Percentiles rank a stretch among this genome's conserved stretches.
phyloP scores from a whole-genome alignment of 2,888 invertebrate species.

The Chloroclystis v-ata region DNA sequence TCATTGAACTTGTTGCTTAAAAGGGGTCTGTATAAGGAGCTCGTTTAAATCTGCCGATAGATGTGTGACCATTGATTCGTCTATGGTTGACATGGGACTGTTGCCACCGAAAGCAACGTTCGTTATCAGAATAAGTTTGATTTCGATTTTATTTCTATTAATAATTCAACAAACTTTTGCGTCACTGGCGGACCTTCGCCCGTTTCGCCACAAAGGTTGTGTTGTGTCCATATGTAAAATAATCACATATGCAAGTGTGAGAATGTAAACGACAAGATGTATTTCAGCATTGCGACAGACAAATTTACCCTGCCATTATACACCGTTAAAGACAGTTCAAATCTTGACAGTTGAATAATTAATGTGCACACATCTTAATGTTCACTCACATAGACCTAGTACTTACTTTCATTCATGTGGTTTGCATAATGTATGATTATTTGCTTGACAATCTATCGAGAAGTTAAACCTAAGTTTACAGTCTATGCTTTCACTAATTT shows the following conservation, averaged over 20 bases:
- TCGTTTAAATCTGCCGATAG: conserved; percentile 50
- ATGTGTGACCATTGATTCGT: conserved; percentile 35
- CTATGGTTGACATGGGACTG: no score
- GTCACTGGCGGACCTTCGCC: no score
- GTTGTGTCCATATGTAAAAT: no score
- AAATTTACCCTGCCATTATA: conserved; percentile 36
- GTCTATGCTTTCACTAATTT: no score
- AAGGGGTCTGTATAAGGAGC: conserved; percentile 42
- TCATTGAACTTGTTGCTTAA: conserved; percentile 50
- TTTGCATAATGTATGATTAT: conserved; percentile 24
- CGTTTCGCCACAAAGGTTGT: no score
- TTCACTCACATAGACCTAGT: conserved; percentile 21
- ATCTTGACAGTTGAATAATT: conserved; percentile 46
- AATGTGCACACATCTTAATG: conserved; percentile 36
- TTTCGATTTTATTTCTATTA: no score
- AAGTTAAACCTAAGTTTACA: no score
- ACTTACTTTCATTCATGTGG: conserved; percentile 30
- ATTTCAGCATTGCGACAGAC: conserved; percentile 25
- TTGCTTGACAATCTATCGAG: neutral
- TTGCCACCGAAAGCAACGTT: no score
- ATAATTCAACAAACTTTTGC: no score
- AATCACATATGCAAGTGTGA: neutral
- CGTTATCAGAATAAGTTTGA: no score
- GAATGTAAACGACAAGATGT: conserved; percentile 5
- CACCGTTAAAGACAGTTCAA: conserved; percentile 36